Evolutionary conservation across 1,140 invertebrate genomes (phyloP), one percentile per base, ranked within the genome.

Genomic region (Goniozus legneri): DNA sequence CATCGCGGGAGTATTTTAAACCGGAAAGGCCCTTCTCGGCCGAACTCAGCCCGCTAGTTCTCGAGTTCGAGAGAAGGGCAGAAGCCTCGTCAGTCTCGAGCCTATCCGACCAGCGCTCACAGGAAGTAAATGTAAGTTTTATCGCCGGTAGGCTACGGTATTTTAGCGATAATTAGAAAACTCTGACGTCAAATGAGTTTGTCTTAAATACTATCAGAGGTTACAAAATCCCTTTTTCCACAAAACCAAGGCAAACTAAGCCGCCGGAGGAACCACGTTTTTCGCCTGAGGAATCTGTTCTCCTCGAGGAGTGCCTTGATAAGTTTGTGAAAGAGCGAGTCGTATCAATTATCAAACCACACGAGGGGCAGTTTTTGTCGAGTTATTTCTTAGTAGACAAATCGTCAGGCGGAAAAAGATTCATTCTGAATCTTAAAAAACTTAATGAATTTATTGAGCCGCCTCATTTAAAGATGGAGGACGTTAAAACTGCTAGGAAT

Each of bases 381-480:
- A n/a, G 13, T 12, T 46, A 18, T 13, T 20, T 41, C 20, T 34
- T 46, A 7, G 19, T 39, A 12, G 18, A 16, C 8, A 46, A 46
- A 22, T 16, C 15, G 12, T 16, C 19, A 21, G 44, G 44, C 8
- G 13, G 22, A 27, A 22, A 22, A 16, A 40, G 44, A 37, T 2
- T 40, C 24, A 8, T 40, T n/a, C 24, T 18, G n/a, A 20, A 22
- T 24, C 24, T 24, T 30, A 30, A 30, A 15, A 42, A 18, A 30
- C 30, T 42, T 8, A 19, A 42, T 30, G 24, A 30, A 42, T 42
- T 18, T 19, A 13, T 15, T 8, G 4, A 42, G 14, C 19, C 38
- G 4, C 2, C 52, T 48, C 54, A 52, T 43, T 47, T 54, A 20
- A 27, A 27, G 12, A 7, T 27, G 12, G 24, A 27, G 12, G 24